Evolutionary conservation across 2,888 invertebrate species (phyloP).

Genomic region (Epinotia brunnichana): DNA sequence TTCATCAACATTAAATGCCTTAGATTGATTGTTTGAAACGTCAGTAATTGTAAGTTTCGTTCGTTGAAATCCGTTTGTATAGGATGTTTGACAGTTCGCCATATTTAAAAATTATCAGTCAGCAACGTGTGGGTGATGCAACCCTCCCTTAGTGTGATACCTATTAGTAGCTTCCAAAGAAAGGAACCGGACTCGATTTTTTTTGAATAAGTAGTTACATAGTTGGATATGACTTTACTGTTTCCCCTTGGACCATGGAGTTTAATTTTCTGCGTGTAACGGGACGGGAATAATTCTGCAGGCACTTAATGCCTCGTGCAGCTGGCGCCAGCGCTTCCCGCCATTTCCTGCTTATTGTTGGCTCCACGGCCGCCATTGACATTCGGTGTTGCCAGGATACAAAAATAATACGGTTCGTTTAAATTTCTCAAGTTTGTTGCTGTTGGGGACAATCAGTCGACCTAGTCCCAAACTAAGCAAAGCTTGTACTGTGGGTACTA

Average conservation of each 20-base stretch:
- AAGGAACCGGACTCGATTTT: not conserved
- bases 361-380: not conserved
- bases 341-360: constrained; percentile 19
- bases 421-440: too few relatives aligned
- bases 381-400: constrained; percentile 11
- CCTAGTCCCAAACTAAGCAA: too few relatives aligned
- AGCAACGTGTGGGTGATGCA: too few relatives aligned
- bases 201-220: not conserved
- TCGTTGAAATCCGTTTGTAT: not conserved
- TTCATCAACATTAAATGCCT: too few relatives aligned
- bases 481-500: too few relatives aligned
- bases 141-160: too few relatives aligned
- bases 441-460: too few relatives aligned
- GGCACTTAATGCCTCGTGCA: constrained; percentile 14
- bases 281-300: not conserved
- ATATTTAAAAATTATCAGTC: too few relatives aligned
- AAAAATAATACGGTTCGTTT: not conserved
- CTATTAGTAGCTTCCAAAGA: too few relatives aligned
- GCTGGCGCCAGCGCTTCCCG: not conserved
- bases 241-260: not conserved
- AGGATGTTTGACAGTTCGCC: too few relatives aligned
- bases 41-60: not conserved
- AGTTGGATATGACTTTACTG: not conserved
- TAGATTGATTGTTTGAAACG: not conserved
- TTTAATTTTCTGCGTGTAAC: constrained; percentile 15